phyloP scores from a whole-genome alignment of 1,140 invertebrate genomes.

The Oedothorax gibbosus region DNA sequence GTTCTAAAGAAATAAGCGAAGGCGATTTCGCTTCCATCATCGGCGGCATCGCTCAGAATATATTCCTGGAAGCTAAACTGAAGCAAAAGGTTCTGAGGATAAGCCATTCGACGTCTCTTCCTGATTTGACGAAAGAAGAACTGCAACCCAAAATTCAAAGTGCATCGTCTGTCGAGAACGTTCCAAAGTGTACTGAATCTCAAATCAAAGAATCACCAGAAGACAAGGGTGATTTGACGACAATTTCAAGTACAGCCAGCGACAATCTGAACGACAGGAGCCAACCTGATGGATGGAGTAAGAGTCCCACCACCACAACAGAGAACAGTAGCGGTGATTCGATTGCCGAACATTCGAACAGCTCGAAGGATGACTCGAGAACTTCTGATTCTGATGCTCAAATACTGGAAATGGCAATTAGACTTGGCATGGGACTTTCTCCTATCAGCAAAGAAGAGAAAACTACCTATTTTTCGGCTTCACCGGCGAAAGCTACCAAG shows the following conservation, averaged over 20 bases:
- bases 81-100: neutral
- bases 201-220: slow-evolving; percentile 12
- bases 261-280: neutral
- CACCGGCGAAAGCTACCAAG: slow-evolving; percentile 25
- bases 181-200: neutral
- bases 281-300: slow-evolving; percentile 43
- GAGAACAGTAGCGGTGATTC: neutral
- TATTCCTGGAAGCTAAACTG: slow-evolving; percentile 41
- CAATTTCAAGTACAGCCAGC: neutral
- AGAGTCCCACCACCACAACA: neutral
- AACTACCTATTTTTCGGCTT: neutral
- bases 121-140: slow-evolving; percentile 5
- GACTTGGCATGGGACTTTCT: slow-evolving; percentile 41
- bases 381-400: slow-evolving; percentile 29
- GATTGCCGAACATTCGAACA: neutral
- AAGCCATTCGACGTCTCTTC: slow-evolving; percentile 24
- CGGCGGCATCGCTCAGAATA: slow-evolving; percentile 44
- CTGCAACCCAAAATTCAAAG: neutral
- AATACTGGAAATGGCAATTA: slow-evolving; percentile 34
- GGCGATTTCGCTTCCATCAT: slow-evolving; percentile 48
- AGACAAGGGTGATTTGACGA: neutral
- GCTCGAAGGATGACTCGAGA: neutral
- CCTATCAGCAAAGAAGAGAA: slow-evolving; percentile 11
- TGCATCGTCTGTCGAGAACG: neutral
- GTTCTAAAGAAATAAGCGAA: slow-evolving; percentile 35